phyloP scores from a whole-genome alignment of 2,113 vertebrate genomes.

The Dendropsophus ebraccatus region DNA sequence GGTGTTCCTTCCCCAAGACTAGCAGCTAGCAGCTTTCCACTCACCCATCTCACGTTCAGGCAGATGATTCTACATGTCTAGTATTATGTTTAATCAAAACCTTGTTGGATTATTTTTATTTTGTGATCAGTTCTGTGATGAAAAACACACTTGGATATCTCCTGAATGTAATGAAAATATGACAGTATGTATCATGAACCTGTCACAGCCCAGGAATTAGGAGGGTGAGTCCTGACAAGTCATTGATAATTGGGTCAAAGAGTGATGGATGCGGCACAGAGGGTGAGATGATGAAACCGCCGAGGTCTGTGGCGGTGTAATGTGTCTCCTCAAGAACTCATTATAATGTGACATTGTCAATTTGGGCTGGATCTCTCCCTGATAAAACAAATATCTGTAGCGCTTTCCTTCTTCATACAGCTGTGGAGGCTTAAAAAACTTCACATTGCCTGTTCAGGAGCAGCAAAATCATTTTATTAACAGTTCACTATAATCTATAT shows the following conservation, averaged over 20 bases:
- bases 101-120: conserved; percentile 8
- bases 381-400: not conserved
- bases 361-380: not conserved
- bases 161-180: not conserved
- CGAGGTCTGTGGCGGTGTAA: not conserved
- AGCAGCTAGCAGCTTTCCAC: not conserved
- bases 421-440: not conserved
- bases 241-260: conserved; percentile 10
- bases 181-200: not conserved
- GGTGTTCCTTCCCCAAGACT: not conserved
- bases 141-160: not conserved
- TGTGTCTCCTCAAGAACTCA: not conserved
- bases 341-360: conserved; percentile 4
- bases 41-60: not conserved
- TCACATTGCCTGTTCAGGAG: not conserved
- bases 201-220: not conserved
- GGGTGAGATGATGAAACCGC: not conserved
- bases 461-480: not conserved
- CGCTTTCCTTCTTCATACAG: not conserved
- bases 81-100: not conserved
- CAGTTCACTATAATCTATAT: not conserved
- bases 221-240: not conserved
- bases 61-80: not conserved
- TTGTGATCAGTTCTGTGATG: not conserved
- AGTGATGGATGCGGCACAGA: not conserved